These are phyloP conservation scores for Caenorhabditis sp. DNA, from an alignment of 2,888 invertebrate genomes.

Conservation along the genomic window DNA sequence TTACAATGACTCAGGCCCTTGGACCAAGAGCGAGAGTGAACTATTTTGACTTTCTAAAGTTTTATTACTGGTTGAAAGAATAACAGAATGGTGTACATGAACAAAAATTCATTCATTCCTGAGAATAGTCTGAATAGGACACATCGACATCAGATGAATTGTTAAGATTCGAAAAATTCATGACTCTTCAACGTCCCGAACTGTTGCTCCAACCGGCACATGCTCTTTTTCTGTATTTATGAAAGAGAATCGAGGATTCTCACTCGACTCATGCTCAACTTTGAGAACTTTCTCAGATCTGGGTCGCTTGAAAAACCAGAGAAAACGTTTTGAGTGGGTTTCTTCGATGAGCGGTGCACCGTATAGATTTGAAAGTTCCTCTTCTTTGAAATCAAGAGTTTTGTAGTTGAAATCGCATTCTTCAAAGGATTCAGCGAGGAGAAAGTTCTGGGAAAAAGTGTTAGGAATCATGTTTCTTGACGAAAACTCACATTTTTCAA, in stretches of 20 bases:
- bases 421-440: neutral
- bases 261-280: neutral
- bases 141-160: no score
- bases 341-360: neutral
- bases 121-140: no score
- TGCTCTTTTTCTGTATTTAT: neutral
- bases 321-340: neutral
- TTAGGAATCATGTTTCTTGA: neutral
- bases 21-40: no score
- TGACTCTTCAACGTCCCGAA: neutral
- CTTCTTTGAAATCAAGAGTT: neutral
- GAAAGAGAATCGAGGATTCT: neutral
- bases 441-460: neutral
- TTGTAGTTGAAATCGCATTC: neutral
- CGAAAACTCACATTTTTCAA: conserved; percentile 2
- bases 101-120: no score
- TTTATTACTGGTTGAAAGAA: no score
- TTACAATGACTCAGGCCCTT: no score
- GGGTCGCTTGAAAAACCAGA: neutral
- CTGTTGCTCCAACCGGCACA: neutral
- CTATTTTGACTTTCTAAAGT: no score
- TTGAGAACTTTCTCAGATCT: neutral
- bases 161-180: no score
- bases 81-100: no score
- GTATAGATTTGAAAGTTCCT: neutral